A percentile compares a stretch with the other conserved stretches of the same genome.
Conservation (phyloP, 2,888 invertebrate species). For the Caenorhabditis zanzibari region DNA sequence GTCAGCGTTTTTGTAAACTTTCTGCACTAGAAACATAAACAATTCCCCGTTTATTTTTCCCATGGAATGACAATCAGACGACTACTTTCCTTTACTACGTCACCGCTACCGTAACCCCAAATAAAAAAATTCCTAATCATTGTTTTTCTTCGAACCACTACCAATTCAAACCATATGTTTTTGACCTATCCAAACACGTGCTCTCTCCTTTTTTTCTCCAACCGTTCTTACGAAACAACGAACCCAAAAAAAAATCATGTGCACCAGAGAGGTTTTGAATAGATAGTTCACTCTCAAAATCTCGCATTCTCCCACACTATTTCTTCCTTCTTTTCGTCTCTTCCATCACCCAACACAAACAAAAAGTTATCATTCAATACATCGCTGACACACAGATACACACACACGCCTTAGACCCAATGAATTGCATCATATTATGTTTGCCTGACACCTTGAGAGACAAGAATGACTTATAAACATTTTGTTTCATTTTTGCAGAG, state of each 20-base stretch:
- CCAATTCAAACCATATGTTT: neutral
- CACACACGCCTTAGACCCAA: slow-evolving; percentile 22
- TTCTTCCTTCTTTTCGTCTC: neutral
- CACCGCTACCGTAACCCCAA: neutral
- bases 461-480: slow-evolving; percentile 20
- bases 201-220: neutral
- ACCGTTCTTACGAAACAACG: neutral
- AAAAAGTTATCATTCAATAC: slow-evolving; percentile 32
- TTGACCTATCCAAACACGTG: slow-evolving; percentile 5
- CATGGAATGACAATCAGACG: neutral
- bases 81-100: neutral
- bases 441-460: slow-evolving; percentile 38
- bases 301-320: slow-evolving; percentile 1
- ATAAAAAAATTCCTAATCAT: neutral
- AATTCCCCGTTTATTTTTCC: too few species aligned
- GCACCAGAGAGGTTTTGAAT: neutral
- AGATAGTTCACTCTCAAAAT: slow-evolving; percentile 6
- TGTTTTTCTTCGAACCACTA: neutral
- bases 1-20: too few species aligned
- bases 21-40: too few species aligned
- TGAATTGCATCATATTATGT: slow-evolving; percentile 62
- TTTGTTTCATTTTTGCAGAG: slow-evolving; percentile 32
- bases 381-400: slow-evolving; percentile 26
- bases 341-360: slow-evolving; percentile 34
- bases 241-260: slow-evolving; percentile 23